phyloP scores from a whole-genome alignment of 1,140 invertebrate species.

The Leptopilina clavipes region DNA sequence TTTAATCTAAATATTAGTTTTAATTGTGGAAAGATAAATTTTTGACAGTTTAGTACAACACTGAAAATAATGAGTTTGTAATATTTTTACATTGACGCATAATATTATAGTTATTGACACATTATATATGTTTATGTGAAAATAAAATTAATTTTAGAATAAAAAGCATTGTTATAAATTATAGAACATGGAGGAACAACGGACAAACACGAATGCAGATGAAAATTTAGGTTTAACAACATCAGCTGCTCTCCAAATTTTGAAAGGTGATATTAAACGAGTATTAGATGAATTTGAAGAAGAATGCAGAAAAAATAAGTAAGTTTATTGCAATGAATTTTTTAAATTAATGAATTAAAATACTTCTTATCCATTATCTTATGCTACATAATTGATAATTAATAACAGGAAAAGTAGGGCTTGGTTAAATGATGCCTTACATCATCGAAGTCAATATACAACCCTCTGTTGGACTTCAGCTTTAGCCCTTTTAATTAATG shows the following conservation, averaged over 20 bases:
- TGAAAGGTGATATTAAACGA: slow-evolving; percentile 72
- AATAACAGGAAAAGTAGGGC: slow-evolving; percentile 71
- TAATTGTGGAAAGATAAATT: too few species aligned
- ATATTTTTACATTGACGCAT: too few species aligned
- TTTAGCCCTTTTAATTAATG: slow-evolving; percentile 73
- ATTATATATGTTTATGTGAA: not conserved
- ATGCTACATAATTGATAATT: slow-evolving; percentile 54
- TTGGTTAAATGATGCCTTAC: slow-evolving; percentile 76
- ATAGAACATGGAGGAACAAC: slow-evolving; percentile 48
- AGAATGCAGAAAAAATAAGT: slow-evolving; percentile 68
- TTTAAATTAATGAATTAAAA: slow-evolving; percentile 41
- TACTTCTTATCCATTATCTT: slow-evolving; percentile 38
- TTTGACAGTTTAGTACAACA: too few species aligned
- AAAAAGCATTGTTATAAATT: slow-evolving; percentile 27
- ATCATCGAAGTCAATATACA: slow-evolving; percentile 79
- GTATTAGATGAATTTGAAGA: slow-evolving; percentile 72
- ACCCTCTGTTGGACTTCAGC: slow-evolving; percentile 81
- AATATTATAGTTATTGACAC: not conserved
- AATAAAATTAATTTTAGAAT: not conserved
- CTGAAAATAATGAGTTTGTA: too few species aligned
- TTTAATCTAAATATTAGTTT: too few species aligned
- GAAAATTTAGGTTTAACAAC: slow-evolving; percentile 70
- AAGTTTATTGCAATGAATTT: slow-evolving; percentile 36
- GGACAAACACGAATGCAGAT: slow-evolving; percentile 37
- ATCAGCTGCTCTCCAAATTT: slow-evolving; percentile 69